Evolutionary conservation across 2,797 vertebrate species (phyloP).

Genomic region (Prunella strophiata): DNA sequence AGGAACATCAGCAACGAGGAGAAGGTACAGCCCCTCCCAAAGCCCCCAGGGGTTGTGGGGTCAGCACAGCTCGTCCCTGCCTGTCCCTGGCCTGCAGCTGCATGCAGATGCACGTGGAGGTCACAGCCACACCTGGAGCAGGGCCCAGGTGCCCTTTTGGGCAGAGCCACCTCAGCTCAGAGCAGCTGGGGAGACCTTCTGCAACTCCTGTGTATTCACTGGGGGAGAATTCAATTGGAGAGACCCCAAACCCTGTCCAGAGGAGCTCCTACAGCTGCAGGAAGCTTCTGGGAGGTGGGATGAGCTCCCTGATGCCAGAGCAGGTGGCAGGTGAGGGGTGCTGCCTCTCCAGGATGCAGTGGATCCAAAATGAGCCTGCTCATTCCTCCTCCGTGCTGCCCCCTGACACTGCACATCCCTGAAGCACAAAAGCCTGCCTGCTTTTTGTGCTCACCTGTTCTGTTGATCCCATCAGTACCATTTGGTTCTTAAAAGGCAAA

Average conservation of each 20-base stretch:
- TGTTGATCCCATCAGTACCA: conserved; percentile 69
- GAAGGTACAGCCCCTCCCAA: conserved; percentile 82
- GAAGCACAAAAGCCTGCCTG: conserved; percentile 74
- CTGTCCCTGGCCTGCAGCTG: neutral
- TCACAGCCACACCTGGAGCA: too few relatives aligned
- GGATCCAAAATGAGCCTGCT: conserved; percentile 52
- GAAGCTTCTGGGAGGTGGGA: neutral
- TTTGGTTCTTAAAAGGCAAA: conserved; percentile 77
- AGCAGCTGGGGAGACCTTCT: neutral
- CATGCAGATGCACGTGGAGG: neutral
- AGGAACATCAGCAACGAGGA: conserved; percentile 91
- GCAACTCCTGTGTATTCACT: neutral
- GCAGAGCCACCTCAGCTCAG: neutral
- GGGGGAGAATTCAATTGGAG: neutral
- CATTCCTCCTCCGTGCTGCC: conserved; percentile 16
- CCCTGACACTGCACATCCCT: conserved; percentile 29
- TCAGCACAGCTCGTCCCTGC: neutral
- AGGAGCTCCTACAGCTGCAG: neutral
- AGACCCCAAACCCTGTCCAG: neutral
- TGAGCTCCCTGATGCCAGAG: neutral
- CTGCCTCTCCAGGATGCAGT: neutral
- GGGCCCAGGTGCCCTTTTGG: neutral
- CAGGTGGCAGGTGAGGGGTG: neutral
- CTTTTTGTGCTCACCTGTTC: conserved; percentile 81
- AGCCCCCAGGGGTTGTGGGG: neutral